These are phyloP conservation scores for Brachypalpus laphriformis DNA, from an alignment of 2,888 invertebrate genomes.

Conservation along the genomic window DNA sequence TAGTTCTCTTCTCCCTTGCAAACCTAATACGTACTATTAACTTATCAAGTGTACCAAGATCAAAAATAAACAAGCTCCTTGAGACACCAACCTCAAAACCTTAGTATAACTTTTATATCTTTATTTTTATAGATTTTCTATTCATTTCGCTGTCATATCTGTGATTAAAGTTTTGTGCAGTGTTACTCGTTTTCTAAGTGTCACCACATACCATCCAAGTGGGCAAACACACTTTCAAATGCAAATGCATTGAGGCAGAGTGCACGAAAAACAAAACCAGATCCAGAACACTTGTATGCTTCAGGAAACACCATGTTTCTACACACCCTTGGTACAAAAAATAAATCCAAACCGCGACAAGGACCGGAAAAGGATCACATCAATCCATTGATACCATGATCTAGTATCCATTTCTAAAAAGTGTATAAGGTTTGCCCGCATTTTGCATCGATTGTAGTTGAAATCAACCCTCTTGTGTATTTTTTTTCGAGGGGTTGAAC, in stretches of 20 bases:
- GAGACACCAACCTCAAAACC: constrained; percentile 63
- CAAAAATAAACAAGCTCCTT: constrained; percentile 57
- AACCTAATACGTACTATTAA: constrained; percentile 14
- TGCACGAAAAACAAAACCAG: constrained; percentile 9
- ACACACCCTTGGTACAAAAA: constrained; percentile 6
- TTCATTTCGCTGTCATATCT: constrained; percentile 4
- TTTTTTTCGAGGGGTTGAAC: neutral
- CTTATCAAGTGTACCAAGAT: constrained; percentile 54
- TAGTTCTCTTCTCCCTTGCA: neutral
- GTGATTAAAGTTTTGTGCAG: neutral
- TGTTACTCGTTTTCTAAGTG: constrained; percentile 6
- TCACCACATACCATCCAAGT: constrained; percentile 20
- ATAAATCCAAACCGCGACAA: constrained; percentile 20
- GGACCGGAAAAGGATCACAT: constrained; percentile 39
- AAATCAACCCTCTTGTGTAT: constrained; percentile 26
- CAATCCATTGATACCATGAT: constrained; percentile 43
- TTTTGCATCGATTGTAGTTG: constrained; percentile 58
- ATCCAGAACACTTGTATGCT: constrained; percentile 59
- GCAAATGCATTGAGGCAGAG: constrained; percentile 40
- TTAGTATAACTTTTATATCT: constrained; percentile 2
- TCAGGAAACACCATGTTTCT: constrained; percentile 48
- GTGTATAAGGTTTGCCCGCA: constrained; percentile 45
- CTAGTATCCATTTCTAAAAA: constrained; percentile 44
- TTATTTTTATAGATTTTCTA: neutral
- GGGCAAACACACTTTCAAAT: constrained; percentile 61